Base-by-base conservation (phyloP, 2,888 invertebrate species). In the Belgica antarctica region DNA sequence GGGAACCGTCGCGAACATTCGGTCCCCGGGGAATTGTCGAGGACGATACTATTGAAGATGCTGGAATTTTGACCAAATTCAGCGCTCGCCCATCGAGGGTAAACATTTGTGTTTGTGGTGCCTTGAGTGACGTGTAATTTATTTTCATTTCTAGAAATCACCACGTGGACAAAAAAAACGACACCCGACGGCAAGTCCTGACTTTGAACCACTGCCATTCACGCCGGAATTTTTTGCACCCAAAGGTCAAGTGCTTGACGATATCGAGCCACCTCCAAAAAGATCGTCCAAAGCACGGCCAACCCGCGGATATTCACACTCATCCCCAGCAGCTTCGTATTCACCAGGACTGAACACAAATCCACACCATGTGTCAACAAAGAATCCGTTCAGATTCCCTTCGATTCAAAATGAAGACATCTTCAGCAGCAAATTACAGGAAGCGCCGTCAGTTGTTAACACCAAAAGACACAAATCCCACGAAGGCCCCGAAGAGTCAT, bases 191-290 rank as follows among this genome's bases (percentile, higher is more conserved):
- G 3, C 28, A 15, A 8, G 8, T 1, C 41, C 59, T 19, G 27
- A 61, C 19, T 59, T 17, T 25, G 36, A 70, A 1, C 61, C 59
- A n/a, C 12, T 70, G 1, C 22, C 24, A 3, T 70, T 61, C 41
- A 15, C 34, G 41, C 70, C 70, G 1, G 70, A 70, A 41, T 47
- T 70, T 17, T 70, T 70, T 10, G 70, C 70, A 1, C n/a, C 17
- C 8, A 70, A 70, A 41, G 70, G 70, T 2, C 59, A 70, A 70
- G 70, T 70, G 1, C 28, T 41, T 2, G 61, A 70, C 24, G 68
- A 57, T 19, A 36, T 28, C 17, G 22, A 41, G 36, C 17, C 36
- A 4, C 61, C 70, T 17, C 15, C 59, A 25, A 70, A 47, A 34
- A 4, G 22, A 8, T 34, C 12, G 5, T 19, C 10, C 3, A 24